phyloP scores from a whole-genome alignment of 2,888 invertebrate genomes.

The Epirrhoe tristata region DNA sequence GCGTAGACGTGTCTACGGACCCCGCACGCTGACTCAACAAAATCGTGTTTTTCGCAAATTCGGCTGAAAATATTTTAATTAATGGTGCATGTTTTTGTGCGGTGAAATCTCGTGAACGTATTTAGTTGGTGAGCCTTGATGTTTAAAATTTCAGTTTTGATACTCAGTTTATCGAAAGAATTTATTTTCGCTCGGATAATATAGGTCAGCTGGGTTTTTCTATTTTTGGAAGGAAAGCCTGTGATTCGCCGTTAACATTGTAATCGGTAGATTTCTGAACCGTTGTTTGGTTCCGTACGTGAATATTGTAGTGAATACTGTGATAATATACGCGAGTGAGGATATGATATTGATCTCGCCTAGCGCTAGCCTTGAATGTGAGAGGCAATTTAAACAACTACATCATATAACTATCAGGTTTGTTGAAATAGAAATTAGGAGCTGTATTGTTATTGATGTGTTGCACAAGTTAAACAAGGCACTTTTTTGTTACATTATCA shows the following conservation, averaged over 20 bases:
- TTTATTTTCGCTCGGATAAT: slow-evolving; percentile 41
- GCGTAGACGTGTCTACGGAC: slow-evolving; percentile 74
- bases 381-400: slow-evolving; percentile 8
- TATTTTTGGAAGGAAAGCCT: slow-evolving; percentile 39
- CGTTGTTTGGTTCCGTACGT: slow-evolving; percentile 28
- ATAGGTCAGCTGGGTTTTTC: slow-evolving; percentile 45
- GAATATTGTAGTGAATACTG: slow-evolving; percentile 22
- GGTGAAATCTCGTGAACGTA: slow-evolving; percentile 50
- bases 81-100: slow-evolving; percentile 60
- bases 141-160: slow-evolving; percentile 19
- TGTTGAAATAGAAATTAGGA: not conserved
- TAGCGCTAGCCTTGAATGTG: slow-evolving; percentile 23
- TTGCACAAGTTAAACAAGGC: too few relatives aligned
- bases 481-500: too few relatives aligned
- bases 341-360: slow-evolving; percentile 33
- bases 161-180: slow-evolving; percentile 29
- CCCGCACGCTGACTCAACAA: slow-evolving; percentile 19
- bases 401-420: slow-evolving; percentile 1
- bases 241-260: slow-evolving; percentile 40
- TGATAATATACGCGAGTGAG: slow-evolving; percentile 24
- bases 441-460: not conserved
- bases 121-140: slow-evolving; percentile 46
- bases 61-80: slow-evolving; percentile 66
- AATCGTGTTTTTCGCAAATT: slow-evolving; percentile 46
- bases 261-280: slow-evolving; percentile 40